These are phyloP conservation scores for Coregonus ussuriensis DNA, from an alignment of 2,797 vertebrate species.

Conservation along the genomic window DNA sequence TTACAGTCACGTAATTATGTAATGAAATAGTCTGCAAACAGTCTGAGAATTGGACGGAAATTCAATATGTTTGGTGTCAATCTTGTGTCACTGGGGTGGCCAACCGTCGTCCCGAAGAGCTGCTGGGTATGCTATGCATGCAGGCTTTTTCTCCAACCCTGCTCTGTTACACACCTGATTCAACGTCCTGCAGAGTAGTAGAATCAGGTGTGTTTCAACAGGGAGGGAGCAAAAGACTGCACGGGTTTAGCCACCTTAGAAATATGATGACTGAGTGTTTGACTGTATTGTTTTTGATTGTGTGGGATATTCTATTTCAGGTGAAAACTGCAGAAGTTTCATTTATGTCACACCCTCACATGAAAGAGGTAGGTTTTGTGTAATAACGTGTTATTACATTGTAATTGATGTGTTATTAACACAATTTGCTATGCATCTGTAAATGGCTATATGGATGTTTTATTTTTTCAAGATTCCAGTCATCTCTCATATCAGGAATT, in stretches of 20 bases:
- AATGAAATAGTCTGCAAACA: background rate
- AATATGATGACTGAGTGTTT: background rate
- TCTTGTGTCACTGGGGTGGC: background rate
- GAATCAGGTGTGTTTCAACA: no score
- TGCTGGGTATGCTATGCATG: background rate
- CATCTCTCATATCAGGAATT: background rate
- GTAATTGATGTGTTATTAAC: background rate
- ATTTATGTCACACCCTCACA: slow-evolving; percentile 83
- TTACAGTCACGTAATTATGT: background rate
- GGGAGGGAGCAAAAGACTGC: background rate
- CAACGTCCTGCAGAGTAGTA: background rate
- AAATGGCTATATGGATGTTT: background rate
- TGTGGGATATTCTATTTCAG: slow-evolving; percentile 65
- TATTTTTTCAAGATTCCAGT: background rate
- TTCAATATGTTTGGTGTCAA: background rate
- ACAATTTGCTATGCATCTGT: background rate
- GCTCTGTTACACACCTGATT: background rate
- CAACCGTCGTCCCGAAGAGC: background rate
- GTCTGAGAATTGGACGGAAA: background rate
- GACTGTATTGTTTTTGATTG: background rate
- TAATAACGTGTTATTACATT: background rate
- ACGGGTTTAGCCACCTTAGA: background rate
- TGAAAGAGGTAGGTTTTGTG: slow-evolving; percentile 80
- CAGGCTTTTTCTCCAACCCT: background rate
- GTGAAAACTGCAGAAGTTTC: slow-evolving; percentile 88